These are phyloP conservation scores for Strigops habroptila DNA, from an alignment of 2,113 vertebrate genomes.

Conservation along the genomic window DNA sequence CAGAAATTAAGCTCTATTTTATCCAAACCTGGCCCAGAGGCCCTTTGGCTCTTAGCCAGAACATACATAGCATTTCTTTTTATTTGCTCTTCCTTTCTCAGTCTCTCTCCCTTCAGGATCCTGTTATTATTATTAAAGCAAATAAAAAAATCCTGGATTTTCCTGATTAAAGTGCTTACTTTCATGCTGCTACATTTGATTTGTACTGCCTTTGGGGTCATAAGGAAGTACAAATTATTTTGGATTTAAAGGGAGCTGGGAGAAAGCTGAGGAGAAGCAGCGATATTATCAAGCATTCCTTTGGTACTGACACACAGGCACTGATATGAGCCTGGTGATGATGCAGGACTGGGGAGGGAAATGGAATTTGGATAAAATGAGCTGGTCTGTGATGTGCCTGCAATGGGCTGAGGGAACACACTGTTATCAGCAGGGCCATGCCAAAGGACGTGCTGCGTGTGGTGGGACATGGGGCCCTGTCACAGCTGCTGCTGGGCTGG, in stretches of 20 bases:
- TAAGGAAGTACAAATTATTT: background rate
- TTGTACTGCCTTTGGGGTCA: slow-evolving; percentile 3
- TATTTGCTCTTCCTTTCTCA: slow-evolving; percentile 20
- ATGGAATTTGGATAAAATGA: background rate
- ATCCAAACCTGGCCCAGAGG: slow-evolving; percentile 50
- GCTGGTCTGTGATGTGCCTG: background rate
- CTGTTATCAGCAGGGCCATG: background rate
- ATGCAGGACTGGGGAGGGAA: background rate
- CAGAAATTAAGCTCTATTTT: slow-evolving; percentile 50
- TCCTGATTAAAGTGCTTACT: background rate
- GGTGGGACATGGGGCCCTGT: background rate
- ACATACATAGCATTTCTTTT: slow-evolving; percentile 31
- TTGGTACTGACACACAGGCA: background rate
- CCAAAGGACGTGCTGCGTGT: background rate
- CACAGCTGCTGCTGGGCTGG: background rate
- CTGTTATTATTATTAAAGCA: background rate
- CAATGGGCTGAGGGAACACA: background rate
- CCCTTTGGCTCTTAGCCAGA: slow-evolving; percentile 45
- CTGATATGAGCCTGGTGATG: background rate
- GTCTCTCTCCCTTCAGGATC: background rate
- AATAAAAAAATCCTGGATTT: background rate
- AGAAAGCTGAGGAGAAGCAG: background rate
- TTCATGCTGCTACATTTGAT: slow-evolving; percentile 19
- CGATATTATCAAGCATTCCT: background rate
- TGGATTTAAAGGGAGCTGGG: background rate